Base-by-base conservation (phyloP, 64 coral and sea anemone species). In the Anthopleura sola region DNA sequence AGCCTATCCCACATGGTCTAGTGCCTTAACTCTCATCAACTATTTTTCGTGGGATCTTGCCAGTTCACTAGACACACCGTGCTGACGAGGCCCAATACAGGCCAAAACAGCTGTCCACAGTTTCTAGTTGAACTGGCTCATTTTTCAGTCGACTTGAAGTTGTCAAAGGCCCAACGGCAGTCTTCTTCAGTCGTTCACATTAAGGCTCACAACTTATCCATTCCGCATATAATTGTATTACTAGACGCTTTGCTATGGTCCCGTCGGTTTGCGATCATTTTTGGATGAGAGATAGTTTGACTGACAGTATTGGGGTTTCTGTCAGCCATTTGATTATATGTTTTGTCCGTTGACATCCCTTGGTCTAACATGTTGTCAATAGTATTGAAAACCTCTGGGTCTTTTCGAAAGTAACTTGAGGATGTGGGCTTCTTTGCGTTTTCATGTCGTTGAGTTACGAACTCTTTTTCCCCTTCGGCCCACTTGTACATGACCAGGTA, bases 331-430 rank as follows among this genome's bases (percentile, higher is more conserved):
- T 86, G 66, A 58, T 53, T 87, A 78, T 87, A 92, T 75, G 83
- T 71, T 62, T 92, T 86, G 47, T 92, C 85, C n/a, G 90, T 92
- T 77, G 85, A 76, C 79, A 87, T 34, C 54, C 90, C 90, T 82
- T 87, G 48, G 31, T 77, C 78, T 51, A 92, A 75, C 86, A 92
- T 0, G 26, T 83, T 92, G 36, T 84, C 90, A 75, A 87, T 71
- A 36, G 85, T 46, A 31, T 36, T 50, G 60, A 92, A 87, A 87
- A 92, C 77, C 58, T 60, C 66, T n/a, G 81, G 85, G 20, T 87
- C 90, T 60, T 92, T 92, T 28, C 78, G 46, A 64, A 83, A 92
- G 80, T 92, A 92, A 56, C 24, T 39, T 3, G 48, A 29, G 16
- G 60, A 47, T 21, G 85, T 84, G 21, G 86, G 68, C 53, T 85